Base-by-base conservation (phyloP, 1,140 invertebrate species). In the Drosophila fuyamai region DNA sequence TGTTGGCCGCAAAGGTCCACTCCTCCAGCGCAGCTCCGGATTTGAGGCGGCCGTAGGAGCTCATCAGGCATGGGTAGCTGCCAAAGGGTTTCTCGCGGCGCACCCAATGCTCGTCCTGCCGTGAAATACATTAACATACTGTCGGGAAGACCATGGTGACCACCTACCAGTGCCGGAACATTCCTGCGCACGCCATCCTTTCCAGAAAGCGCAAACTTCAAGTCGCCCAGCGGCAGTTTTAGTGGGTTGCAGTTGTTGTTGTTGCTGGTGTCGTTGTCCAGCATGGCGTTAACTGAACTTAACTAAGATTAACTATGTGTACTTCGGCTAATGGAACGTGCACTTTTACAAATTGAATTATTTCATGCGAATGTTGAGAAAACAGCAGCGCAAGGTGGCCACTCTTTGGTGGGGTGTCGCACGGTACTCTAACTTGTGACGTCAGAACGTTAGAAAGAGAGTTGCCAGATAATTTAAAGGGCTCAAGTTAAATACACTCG, bases 11-110 rank as follows among this genome's bases (percentile, higher is more conserved):
- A 59, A 83, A 71, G 2, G 74, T 71, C 91, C 91, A 92, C 53
- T 92, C 91, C 27, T 92, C 90, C 18, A 92, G 23, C 1, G 67
- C 79, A 9, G 79, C 86, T 4, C 68, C 91, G 2, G 57, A 62
- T 51, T 86, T 92, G 0, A 73, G 53, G 13, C 70, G 60, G 7
- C 77, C 81, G 44, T 71, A 82, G 23, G 81, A 76, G 13, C 77
- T 60, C 14, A 91, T 62, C 58, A 89, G 68, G 41, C 86, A 80
- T 0, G 73, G 35, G 32, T 92, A 92, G 43, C 29, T 82, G n/a
- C 36, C 55, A 56, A 92, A 81, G 0, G 76, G 66, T n/a, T 80
- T 83, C 10, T 83, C 80, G 0, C 72, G 66, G 2, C 47, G 59
- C 29, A 88, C 47, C 83, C 83, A 88, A 53, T 88, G 50, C 40